Percentiles rank a stretch among this genome's conserved stretches.
These are phyloP conservation scores for Sciurus carolinensis DNA, from an alignment of 2,797 vertebrate species.

Conservation along the genomic window DNA sequence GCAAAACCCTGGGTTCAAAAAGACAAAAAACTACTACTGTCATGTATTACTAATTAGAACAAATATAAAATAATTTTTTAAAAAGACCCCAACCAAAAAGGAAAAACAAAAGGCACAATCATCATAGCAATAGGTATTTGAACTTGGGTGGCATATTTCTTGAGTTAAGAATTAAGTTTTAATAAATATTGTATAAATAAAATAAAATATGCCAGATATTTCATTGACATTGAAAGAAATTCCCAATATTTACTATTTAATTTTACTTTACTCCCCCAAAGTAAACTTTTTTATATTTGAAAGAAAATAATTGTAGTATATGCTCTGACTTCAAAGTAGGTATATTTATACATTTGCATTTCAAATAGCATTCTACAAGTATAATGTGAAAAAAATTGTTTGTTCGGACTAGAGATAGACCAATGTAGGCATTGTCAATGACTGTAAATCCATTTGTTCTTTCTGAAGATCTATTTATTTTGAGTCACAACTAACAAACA, in stretches of 20 bases:
- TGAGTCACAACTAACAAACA: not conserved
- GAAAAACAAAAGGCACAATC: not conserved
- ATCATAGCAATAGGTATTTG: not conserved
- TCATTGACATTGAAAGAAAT: not conserved
- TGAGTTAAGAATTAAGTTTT: not conserved
- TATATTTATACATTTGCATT: not conserved
- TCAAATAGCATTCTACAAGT: not conserved
- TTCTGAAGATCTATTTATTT: not conserved
- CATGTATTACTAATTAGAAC: too few relatives aligned
- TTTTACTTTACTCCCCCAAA: not conserved
- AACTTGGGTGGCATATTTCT: not conserved
- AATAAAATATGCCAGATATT: not conserved
- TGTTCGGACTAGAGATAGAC: not conserved
- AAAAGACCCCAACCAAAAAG: too few relatives aligned
- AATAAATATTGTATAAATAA: not conserved
- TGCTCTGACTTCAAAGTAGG: not conserved
- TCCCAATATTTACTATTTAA: not conserved
- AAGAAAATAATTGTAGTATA: not conserved
- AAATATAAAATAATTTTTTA: too few relatives aligned
- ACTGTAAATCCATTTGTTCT: not conserved
- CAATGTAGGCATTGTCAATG: not conserved
- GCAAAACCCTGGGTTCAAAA: too few relatives aligned
- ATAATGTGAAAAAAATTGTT: not conserved
- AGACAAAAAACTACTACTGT: too few relatives aligned
- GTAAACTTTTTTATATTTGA: not conserved